Percentiles rank a stretch among this genome's conserved stretches.
These are phyloP conservation scores for Asarcornis scutulata DNA, from an alignment of 2,113 vertebrate species.

Conservation along the genomic window DNA sequence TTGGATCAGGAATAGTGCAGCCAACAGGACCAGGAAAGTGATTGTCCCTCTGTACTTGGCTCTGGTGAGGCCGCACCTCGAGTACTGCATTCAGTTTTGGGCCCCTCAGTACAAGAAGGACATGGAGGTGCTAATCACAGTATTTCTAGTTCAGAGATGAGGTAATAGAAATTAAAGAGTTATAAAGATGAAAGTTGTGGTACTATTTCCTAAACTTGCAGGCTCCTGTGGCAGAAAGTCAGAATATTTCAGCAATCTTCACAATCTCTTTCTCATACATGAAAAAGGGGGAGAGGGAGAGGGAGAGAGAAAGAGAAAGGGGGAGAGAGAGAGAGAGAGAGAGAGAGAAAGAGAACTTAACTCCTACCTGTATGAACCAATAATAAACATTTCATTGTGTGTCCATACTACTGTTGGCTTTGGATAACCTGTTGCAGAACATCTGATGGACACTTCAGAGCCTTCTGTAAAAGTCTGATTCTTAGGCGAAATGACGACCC, in stretches of 20 bases:
- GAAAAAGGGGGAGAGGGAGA: neutral
- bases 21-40: too few relatives aligned
- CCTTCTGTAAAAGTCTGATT: slow-evolving; percentile 89
- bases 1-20: too few relatives aligned
- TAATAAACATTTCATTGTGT: slow-evolving; percentile 88
- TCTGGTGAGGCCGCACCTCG: too few relatives aligned
- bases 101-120: too few relatives aligned
- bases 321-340: neutral
- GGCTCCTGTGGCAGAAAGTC: neutral
- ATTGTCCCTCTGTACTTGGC: too few relatives aligned
- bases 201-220: neutral
- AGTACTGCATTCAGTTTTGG: too few relatives aligned
- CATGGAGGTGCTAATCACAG: neutral
- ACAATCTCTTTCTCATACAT: neutral
- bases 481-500: slow-evolving; percentile 83
- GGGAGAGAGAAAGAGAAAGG: neutral
- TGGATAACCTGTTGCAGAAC: slow-evolving; percentile 88
- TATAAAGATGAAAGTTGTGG: neutral
- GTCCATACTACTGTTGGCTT: slow-evolving; percentile 89
- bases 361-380: slow-evolving; percentile 86
- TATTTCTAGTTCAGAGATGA: neutral
- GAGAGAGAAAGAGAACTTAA: neutral
- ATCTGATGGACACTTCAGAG: slow-evolving; percentile 88
- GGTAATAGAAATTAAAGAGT: neutral
- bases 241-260: neutral